A percentile compares a stretch with the other conserved stretches of the same genome.
Conservation (phyloP, 2,113 vertebrate genomes). For the Thinocorus orbignyianus region DNA sequence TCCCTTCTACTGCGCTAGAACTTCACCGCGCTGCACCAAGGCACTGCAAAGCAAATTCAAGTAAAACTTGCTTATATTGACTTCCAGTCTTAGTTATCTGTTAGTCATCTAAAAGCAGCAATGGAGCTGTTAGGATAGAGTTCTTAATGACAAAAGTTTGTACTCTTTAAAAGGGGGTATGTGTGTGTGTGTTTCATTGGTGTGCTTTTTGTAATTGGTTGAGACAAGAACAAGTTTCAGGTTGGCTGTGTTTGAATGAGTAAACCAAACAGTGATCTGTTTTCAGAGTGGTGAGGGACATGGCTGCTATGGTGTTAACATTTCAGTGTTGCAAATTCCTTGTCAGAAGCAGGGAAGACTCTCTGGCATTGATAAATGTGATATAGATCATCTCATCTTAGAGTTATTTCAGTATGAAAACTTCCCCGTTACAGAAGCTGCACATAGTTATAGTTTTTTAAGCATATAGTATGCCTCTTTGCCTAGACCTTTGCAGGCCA, state of each 20-base stretch:
- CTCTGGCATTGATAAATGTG: background rate
- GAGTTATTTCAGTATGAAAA: background rate
- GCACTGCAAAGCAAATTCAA: background rate
- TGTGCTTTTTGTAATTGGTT: background rate
- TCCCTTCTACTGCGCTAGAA: background rate
- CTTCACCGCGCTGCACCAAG: background rate
- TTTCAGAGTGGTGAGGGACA: background rate
- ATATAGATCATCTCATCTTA: background rate
- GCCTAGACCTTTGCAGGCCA: background rate
- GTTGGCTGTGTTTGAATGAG: background rate
- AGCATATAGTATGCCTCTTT: background rate
- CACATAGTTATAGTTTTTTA: background rate
- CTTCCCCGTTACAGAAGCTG: background rate
- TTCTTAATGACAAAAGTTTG: background rate
- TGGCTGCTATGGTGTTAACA: background rate
- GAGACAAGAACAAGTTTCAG: background rate
- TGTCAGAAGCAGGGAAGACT: background rate
- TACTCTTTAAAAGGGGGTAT: background rate
- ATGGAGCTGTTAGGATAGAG: background rate
- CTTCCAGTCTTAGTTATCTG: background rate
- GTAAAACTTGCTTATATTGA: background rate
- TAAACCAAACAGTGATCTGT: background rate
- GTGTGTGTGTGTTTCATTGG: too few relatives aligned
- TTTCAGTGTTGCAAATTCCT: background rate
- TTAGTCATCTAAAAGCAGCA: background rate